Evolutionary conservation across 2,797 vertebrate genomes (phyloP).

Genomic region (Diplodus puntazzo): DNA sequence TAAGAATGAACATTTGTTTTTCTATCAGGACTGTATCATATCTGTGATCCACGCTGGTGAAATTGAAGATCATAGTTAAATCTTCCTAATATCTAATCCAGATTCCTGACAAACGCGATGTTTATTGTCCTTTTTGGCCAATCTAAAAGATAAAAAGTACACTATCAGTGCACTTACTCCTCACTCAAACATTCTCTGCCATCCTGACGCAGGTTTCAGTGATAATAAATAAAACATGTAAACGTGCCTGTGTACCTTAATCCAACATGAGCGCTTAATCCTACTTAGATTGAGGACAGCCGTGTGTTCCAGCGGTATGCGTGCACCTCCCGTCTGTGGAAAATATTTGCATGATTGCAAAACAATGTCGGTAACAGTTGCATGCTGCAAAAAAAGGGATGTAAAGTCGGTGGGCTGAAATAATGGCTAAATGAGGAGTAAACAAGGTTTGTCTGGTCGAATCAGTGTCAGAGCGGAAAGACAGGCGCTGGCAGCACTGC

Average conservation of each 20-base stretch:
- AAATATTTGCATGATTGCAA: constrained; percentile 43
- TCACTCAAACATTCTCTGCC: neutral
- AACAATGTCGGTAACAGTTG: constrained; percentile 31
- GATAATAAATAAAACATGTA: constrained; percentile 42
- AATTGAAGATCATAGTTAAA: neutral
- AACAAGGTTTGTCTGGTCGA: constrained; percentile 62
- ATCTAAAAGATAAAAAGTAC: neutral
- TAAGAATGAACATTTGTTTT: neutral
- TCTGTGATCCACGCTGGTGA: neutral
- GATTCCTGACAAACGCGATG: neutral
- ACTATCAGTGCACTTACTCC: neutral
- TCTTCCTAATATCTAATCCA: neutral
- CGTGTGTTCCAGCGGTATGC: neutral
- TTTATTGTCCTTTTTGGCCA: neutral
- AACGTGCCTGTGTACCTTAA: constrained; percentile 42
- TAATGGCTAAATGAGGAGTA: constrained; percentile 48
- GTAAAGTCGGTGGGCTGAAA: constrained; percentile 23
- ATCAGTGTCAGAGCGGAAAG: constrained; percentile 45
- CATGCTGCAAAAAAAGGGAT: neutral
- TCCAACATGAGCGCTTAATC: constrained; percentile 63
- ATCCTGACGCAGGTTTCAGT: constrained; percentile 8
- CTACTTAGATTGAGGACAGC: constrained; percentile 39
- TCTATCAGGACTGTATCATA: neutral
- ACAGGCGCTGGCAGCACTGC: constrained; percentile 44
- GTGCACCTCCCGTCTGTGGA: constrained; percentile 7